Base-by-base conservation (phyloP, 2,888 invertebrate genomes). In the Timema podura region DNA sequence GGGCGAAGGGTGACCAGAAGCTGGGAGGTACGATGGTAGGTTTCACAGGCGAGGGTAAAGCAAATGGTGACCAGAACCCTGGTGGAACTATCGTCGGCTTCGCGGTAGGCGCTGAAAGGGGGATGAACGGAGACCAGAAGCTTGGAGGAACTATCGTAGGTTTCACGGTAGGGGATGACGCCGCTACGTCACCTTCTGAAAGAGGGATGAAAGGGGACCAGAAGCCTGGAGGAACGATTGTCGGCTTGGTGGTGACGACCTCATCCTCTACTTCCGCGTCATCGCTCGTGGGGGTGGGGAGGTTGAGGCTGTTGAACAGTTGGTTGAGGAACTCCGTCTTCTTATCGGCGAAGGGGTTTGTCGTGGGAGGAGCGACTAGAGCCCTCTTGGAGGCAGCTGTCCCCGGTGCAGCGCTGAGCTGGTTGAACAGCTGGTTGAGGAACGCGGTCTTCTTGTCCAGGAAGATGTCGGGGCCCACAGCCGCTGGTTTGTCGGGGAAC, bases 31-130 rank as follows among this genome's bases (percentile, higher is more conserved):
- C 48, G 10, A 16, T 30, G 9, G 48, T 46, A 9, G 44, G 67
- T 11, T 67, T 30, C 54, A 30, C 30, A 30, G 30, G 30, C 30
- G 48, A 54, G 30, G 59, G 44, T n/a, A 46, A 47, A 47, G n/a
- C 15, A 13, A 69, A 64, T 8, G 71, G 71, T n/a, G 65, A 49
- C 71, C 71, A 71, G 44, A 66, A 71, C 6, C 48, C 67, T 7
- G 71, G 71, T 30, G 71, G 69, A 5, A 71, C 71, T 48, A 71
- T 64, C 16, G 71, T 71, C 8, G 72, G 72, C 30, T 72, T 70
- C 9, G 61, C 57, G 13, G 70, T 30, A 10, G 71, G 71, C 49
- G 46, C 46, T 16, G 64, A 64, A 30, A 30, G 30, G 30, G 46
- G 16, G 48, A 30, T 9, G 44, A 67, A 67, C 48, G 67, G 47